phyloP scores from a whole-genome alignment of 2,113 vertebrate genomes.

The Corvus hawaiiensis region DNA sequence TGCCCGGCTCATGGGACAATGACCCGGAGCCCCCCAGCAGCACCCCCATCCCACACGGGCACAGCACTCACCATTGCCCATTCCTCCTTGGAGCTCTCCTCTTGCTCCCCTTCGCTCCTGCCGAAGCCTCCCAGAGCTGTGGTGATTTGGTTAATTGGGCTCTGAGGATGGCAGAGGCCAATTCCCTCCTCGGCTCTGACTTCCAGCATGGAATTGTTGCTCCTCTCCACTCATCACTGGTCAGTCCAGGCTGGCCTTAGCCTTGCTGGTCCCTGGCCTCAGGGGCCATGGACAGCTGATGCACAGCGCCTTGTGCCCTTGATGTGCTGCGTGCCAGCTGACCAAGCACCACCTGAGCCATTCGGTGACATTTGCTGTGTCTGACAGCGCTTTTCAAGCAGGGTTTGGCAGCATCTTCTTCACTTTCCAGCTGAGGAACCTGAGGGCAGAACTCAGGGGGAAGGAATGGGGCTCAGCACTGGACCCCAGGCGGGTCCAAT shows the following conservation, averaged over 20 bases:
- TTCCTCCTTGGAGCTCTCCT: neutral
- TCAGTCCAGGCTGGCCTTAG: neutral
- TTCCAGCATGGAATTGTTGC: neutral
- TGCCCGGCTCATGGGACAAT: neutral
- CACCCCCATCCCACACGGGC: fast-evolving
- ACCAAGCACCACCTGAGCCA: neutral
- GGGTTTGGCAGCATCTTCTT: neutral
- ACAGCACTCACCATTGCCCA: neutral
- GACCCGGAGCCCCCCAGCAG: neutral
- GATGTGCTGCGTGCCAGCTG: neutral
- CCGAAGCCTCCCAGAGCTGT: neutral
- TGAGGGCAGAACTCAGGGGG: neutral
- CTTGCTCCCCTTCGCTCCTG: neutral
- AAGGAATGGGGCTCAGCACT: neutral
- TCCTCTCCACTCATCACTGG: neutral
- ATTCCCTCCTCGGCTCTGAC: neutral
- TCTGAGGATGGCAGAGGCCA: neutral
- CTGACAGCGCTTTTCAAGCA: neutral
- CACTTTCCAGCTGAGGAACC: neutral
- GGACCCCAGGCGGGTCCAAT: neutral
- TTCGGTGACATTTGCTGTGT: neutral
- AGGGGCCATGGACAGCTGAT: neutral
- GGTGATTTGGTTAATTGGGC: neutral
- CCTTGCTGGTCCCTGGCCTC: neutral
- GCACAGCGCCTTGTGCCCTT: neutral